These are phyloP conservation scores for Epicampocera succincta DNA, from an alignment of 2,888 invertebrate genomes.

Conservation along the genomic window DNA sequence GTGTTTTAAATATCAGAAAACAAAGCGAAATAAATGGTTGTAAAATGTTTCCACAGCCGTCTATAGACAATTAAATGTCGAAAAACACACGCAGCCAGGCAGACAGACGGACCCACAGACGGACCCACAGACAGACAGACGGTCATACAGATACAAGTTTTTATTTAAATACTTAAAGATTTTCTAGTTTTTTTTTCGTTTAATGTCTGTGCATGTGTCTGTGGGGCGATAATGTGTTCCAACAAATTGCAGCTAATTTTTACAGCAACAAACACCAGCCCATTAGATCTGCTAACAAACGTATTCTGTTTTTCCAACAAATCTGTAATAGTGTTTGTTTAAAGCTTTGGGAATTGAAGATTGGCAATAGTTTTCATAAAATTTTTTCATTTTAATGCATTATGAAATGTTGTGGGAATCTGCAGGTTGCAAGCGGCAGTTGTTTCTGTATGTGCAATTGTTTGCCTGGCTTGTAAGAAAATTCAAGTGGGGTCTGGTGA, in stretches of 20 bases:
- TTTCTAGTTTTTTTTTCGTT: not conserved
- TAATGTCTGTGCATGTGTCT: constrained; percentile 25
- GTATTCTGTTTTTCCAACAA: not conserved
- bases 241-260: constrained; percentile 10
- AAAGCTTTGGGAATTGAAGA: constrained; percentile 10
- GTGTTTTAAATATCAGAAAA: constrained; percentile 21
- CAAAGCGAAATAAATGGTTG: not conserved
- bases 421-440: constrained; percentile 4
- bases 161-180: constrained; percentile 24
- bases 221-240: constrained; percentile 53
- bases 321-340: not conserved
- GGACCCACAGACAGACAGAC: too few relatives aligned
- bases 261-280: not conserved
- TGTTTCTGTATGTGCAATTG: constrained; percentile 10
- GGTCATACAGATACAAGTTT: not conserved
- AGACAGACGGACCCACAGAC: not conserved
- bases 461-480: constrained; percentile 8
- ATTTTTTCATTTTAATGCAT: constrained; percentile 25
- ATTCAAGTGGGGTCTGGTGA: constrained; percentile 21
- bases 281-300: not conserved
- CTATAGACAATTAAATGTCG: constrained; percentile 32
- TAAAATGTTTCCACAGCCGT: constrained; percentile 40
- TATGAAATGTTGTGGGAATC: constrained; percentile 40
- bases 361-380: constrained; percentile 25
- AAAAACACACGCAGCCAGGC: not conserved